Base-by-base conservation (phyloP, 64 coral and sea anemone genomes). In the Dendronephthya gigantea region DNA sequence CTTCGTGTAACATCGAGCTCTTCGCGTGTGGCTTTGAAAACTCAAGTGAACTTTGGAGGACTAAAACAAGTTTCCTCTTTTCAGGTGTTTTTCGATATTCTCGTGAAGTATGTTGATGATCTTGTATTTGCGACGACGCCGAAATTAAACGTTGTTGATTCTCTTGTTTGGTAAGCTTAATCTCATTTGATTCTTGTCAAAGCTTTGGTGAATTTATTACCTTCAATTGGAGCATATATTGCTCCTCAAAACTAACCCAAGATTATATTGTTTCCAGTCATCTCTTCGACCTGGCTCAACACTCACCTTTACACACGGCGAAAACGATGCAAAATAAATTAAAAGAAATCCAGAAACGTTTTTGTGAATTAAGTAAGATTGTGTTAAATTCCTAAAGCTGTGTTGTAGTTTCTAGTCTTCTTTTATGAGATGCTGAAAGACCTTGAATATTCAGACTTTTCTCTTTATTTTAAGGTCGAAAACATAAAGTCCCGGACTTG, bases 271-370 rank as follows among this genome's bases (percentile, higher is more conserved):
- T 34, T 39, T 86, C 27, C 49, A 98, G 95, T 48, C 85, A 89
- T 27, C 40, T 98, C 49, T 98, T 98, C 84, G 87, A 93, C 50
- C 83, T 98, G 35, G 79, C 92, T 9, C 95, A 98, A 51, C 90
- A 89, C 59, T 98, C 95, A 0, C 89, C 87, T 9, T 48, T 89
- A 9, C 62, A 93, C 72, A 36, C 91, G 9, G 83, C 91, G 14
- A 90, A 72, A 28, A 56, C 56, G 51, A 89, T 93, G 85, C 94
- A 98, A 81, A 83, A 75, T 31, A 88, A 72, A 82, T 40, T 98
- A 27, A 87, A 92, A 22, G 38, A 52, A 47, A 75, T 86, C 6
- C 89, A 93, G 30, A 88, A 90, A 31, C 81, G 82, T 3, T 93
- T 91, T 83, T 19, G 86, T 82, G 49, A 75, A 87, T 32, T 82